A percentile compares a stretch with the other conserved stretches of the same genome.
Conservation (phyloP, 1,140 invertebrate species). For the Teleogryllus occipitalis region DNA sequence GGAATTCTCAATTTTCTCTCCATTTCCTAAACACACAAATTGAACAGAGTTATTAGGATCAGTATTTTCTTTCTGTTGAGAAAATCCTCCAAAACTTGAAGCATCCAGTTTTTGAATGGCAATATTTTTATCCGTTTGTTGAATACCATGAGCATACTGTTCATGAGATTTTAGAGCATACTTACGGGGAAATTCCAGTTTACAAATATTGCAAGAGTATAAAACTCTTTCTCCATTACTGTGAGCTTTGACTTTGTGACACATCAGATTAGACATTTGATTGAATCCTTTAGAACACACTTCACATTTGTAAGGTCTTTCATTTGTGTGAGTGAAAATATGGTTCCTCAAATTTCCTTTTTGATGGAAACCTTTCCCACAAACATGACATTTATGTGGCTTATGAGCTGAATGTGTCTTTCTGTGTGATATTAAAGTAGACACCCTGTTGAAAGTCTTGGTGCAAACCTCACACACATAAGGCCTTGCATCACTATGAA, state of each 20-base stretch:
- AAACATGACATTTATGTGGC: slow-evolving; percentile 32
- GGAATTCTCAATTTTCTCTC: neutral
- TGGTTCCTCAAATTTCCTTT: slow-evolving; percentile 29
- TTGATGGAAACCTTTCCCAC: slow-evolving; percentile 27
- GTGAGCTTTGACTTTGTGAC: slow-evolving; percentile 59
- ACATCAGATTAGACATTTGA: slow-evolving; percentile 72
- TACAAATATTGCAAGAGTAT: slow-evolving; percentile 46
- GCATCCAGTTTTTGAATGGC: neutral
- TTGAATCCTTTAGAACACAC: slow-evolving; percentile 72
- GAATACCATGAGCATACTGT: slow-evolving; percentile 47
- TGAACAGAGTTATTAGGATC: neutral
- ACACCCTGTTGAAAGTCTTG: slow-evolving; percentile 36
- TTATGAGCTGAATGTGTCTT: slow-evolving; percentile 34
- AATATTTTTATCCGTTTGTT: slow-evolving; percentile 28
- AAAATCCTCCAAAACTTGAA: neutral
- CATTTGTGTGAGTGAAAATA: slow-evolving; percentile 30
- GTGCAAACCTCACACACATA: slow-evolving; percentile 36
- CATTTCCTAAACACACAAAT: neutral
- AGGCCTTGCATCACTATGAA: slow-evolving; percentile 51
- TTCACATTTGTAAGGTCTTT: slow-evolving; percentile 45
- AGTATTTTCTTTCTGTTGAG: neutral
- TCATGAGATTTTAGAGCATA: slow-evolving; percentile 47
- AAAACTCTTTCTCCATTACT: slow-evolving; percentile 45
- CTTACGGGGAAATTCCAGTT: slow-evolving; percentile 44
- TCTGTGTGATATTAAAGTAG: slow-evolving; percentile 35